phyloP scores from a whole-genome alignment of 2,113 vertebrate species.

The Tachycineta bicolor region DNA sequence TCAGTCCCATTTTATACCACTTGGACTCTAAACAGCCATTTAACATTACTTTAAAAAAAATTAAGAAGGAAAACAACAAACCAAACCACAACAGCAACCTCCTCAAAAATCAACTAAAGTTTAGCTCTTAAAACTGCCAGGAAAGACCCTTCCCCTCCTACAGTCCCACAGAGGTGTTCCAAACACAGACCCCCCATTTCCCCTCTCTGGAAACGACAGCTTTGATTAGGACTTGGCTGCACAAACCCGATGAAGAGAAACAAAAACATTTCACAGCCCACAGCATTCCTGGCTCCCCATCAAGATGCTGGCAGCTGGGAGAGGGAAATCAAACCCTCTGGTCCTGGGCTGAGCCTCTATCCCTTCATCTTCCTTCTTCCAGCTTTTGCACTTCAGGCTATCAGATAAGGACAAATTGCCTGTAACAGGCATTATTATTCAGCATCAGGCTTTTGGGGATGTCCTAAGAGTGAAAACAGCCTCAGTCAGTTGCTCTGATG shows the following conservation, averaged over 20 bases:
- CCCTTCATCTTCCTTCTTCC: not conserved
- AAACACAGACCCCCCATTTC: not conserved
- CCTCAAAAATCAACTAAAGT: not conserved
- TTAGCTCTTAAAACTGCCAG: not conserved
- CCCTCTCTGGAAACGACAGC: not conserved
- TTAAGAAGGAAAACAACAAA: not conserved
- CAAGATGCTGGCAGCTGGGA: not conserved
- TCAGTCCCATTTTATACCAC: not conserved
- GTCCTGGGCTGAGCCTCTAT: not conserved
- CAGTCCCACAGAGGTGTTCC: constrained; percentile 6
- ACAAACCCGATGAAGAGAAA: constrained; percentile 17
- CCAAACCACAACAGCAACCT: not conserved
- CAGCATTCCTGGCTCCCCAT: constrained; percentile 43
- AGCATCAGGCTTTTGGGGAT: not conserved
- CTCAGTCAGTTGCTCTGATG: not conserved
- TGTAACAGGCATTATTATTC: not conserved
- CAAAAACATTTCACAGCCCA: constrained; percentile 60
- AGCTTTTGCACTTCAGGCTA: not conserved
- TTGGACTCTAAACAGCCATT: not conserved
- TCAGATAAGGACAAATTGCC: constrained; percentile 40
- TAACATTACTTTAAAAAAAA: not conserved
- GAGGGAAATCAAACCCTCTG: not conserved
- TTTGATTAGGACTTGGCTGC: constrained; percentile 19
- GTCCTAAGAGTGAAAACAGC: not conserved
- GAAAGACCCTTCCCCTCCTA: not conserved